Conservation (phyloP, 2,888 invertebrate species). For the Drosophila gaucha region DNA sequence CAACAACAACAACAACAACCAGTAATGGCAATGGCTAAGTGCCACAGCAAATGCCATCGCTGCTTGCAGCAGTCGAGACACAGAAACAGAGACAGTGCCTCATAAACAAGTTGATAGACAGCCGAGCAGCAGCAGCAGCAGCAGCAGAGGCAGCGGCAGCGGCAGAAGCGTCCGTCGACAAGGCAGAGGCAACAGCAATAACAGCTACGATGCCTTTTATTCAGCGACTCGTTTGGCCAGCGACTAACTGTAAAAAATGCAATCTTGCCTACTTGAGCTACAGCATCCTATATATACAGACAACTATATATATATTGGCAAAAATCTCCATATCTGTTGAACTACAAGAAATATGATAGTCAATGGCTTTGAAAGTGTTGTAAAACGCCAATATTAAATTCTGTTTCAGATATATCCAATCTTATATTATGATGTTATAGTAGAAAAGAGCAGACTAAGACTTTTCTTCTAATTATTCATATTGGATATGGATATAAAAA, state of each 20-base stretch:
- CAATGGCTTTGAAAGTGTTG: neutral
- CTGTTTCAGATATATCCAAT: no score
- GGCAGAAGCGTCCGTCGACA: slow-evolving; percentile 12
- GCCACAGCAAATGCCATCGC: slow-evolving; percentile 43
- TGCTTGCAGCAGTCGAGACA: slow-evolving; percentile 38
- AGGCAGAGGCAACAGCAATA: neutral
- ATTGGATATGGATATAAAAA: no score
- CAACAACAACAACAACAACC: slow-evolving; percentile 32
- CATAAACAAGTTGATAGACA: slow-evolving; percentile 67
- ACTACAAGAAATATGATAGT: no score
- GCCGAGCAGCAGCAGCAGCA: slow-evolving; percentile 10
- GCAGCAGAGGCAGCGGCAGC: neutral
- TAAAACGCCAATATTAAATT: neutral
- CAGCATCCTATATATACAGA: neutral
- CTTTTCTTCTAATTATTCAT: no score
- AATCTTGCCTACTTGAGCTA: slow-evolving; percentile 29
- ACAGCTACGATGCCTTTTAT: slow-evolving; percentile 19
- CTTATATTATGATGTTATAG: no score
- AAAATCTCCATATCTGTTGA: no score
- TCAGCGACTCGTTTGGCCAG: slow-evolving; percentile 41
- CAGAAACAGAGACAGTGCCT: slow-evolving; percentile 47
- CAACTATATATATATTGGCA: slow-evolving; percentile 1
- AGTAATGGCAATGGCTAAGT: slow-evolving; percentile 45
- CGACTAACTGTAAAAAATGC: slow-evolving; percentile 38
- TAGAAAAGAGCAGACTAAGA: no score